phyloP scores from a whole-genome alignment of 1,140 invertebrate genomes.

The Agraylea sexmaculata region DNA sequence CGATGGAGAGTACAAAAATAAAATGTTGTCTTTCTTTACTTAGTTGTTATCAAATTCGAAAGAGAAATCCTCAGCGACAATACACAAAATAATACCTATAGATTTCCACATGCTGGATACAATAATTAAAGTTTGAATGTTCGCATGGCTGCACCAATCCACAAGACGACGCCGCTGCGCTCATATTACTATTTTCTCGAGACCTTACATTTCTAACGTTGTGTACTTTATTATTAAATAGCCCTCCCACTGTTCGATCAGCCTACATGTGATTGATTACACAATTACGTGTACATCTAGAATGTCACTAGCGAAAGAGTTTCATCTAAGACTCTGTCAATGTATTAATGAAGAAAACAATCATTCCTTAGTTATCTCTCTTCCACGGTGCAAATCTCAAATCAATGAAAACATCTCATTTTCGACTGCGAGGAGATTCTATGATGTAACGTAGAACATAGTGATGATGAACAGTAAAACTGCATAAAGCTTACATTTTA shows the following conservation, averaged over 20 bases:
- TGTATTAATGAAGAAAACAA: constrained; percentile 3
- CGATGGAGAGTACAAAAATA: too few species aligned
- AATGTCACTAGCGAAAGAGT: background rate
- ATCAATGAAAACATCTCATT: constrained; percentile 7
- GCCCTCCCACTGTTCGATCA: constrained; percentile 16
- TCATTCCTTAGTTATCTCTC: background rate
- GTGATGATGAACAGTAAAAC: constrained; percentile 16
- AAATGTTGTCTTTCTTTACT: too few species aligned
- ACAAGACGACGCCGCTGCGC: too few species aligned
- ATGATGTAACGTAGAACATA: constrained; percentile 3
- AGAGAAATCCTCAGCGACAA: constrained; percentile 13
- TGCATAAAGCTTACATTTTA: constrained; percentile 20
- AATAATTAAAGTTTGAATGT: constrained; percentile 14
- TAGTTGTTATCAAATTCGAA: too few species aligned
- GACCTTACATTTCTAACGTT: constrained; percentile 13
- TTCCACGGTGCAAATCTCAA: background rate
- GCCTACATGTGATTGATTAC: constrained; percentile 4
- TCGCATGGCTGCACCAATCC: too few species aligned
- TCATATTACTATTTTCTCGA: constrained; percentile 13
- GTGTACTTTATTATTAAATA: constrained; percentile 20
- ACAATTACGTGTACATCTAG: constrained; percentile 6
- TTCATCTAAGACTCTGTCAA: background rate
- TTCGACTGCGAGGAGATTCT: background rate
- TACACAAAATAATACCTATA: constrained; percentile 14
- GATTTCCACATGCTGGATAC: background rate